Evolutionary conservation across 2,888 invertebrate genomes (phyloP).

Genomic region (Achlya flavicornis): DNA sequence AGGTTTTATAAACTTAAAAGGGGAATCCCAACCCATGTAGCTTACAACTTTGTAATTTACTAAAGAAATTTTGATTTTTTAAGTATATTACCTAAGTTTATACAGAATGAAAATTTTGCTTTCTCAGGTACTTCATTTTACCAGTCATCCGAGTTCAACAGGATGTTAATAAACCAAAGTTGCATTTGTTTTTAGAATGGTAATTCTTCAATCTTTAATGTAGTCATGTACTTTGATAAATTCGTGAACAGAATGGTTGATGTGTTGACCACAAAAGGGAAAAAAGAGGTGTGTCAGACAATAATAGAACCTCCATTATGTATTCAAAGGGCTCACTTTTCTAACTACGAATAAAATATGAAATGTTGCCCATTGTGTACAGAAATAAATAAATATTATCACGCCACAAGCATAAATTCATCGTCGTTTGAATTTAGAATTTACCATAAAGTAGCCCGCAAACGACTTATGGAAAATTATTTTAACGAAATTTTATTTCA

Average conservation of each 20-base stretch:
- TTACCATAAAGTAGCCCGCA: too few species aligned
- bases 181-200: slow-evolving; percentile 11
- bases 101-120: too few species aligned
- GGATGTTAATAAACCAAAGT: slow-evolving; percentile 23
- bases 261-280: neutral
- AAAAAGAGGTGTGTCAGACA: neutral
- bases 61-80: too few species aligned
- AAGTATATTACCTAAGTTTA: too few species aligned
- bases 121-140: slow-evolving; percentile 13
- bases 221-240: slow-evolving; percentile 5
- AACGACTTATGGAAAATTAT: too few species aligned
- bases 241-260: neutral
- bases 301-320: neutral
- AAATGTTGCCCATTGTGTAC: neutral
- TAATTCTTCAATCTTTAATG: slow-evolving; percentile 12
- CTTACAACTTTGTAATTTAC: too few species aligned
- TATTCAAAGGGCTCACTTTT: neutral
- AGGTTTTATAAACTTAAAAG: too few species aligned
- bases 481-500: too few species aligned
- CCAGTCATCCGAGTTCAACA: slow-evolving; percentile 17
- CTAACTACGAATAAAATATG: neutral
- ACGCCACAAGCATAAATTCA: too few species aligned
- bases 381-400: neutral
- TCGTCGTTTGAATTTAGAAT: too few species aligned
- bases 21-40: too few species aligned